Percentiles rank a stretch among this genome's conserved stretches.
phyloP scores from a whole-genome alignment of 2,113 vertebrate species.

The Coregonus clupeaformis region DNA sequence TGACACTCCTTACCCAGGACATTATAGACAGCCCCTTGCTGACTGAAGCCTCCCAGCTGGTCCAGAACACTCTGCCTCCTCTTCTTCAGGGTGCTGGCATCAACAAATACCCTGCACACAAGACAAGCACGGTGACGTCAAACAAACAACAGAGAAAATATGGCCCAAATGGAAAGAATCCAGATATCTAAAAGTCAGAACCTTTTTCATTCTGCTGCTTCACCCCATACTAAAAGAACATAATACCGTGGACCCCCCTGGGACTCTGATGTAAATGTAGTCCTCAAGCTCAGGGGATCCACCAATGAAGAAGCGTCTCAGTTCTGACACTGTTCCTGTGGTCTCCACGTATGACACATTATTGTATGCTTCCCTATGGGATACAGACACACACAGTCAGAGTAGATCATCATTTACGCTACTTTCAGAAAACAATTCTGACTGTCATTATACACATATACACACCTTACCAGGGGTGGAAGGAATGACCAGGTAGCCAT shows the following conservation, averaged over 20 bases:
- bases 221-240: no score
- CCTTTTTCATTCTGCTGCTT: no score
- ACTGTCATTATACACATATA: neutral
- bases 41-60: slow-evolving; percentile 83
- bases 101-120: slow-evolving; percentile 83
- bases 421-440: neutral
- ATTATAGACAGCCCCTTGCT: slow-evolving; percentile 83
- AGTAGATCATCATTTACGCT: neutral
- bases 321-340: slow-evolving; percentile 79
- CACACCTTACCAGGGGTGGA: slow-evolving; percentile 77
- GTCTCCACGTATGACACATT: slow-evolving; percentile 86
- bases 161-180: neutral
- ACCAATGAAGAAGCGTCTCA: slow-evolving; percentile 93
- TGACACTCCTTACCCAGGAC: slow-evolving; percentile 79
- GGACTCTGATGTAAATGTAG: slow-evolving; percentile 81
- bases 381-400: neutral
- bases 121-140: neutral
- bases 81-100: slow-evolving; percentile 78
- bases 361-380: slow-evolving; percentile 78
- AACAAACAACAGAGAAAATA: neutral
- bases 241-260: slow-evolving; percentile 52
- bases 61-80: slow-evolving; percentile 81
- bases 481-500: slow-evolving; percentile 86
- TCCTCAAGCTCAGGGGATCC: slow-evolving; percentile 94
- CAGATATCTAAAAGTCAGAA: no score